phyloP scores from a whole-genome alignment of 1,140 invertebrate species.

The Drosophila yakuba region DNA sequence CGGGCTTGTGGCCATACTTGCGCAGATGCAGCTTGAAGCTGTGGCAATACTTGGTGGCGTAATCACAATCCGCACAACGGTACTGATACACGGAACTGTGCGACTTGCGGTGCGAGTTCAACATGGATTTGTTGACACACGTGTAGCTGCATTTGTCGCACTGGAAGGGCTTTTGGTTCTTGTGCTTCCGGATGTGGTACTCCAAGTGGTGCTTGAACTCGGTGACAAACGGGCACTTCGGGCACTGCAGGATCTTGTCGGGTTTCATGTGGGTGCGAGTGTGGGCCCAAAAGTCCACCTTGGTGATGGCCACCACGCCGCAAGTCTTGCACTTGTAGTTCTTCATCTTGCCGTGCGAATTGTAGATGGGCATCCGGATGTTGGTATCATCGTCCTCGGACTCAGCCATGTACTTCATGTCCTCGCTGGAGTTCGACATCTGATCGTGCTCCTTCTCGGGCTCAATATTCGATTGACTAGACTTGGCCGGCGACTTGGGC shows the following conservation, averaged over 20 bases:
- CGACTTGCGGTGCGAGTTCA: slow-evolving; percentile 99
- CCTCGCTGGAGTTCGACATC: slow-evolving; percentile 85
- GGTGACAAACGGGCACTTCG: slow-evolving; percentile 97
- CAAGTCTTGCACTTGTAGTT: slow-evolving; percentile 97
- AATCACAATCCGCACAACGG: slow-evolving; percentile 96
- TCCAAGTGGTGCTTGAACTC: slow-evolving; percentile 99
- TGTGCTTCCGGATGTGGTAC: slow-evolving; percentile 98
- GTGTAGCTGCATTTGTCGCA: slow-evolving; percentile 96
- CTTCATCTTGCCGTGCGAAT: slow-evolving; percentile 94
- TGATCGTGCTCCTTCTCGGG: slow-evolving; percentile 83
- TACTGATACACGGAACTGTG: slow-evolving; percentile 99
- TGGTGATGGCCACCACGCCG: slow-evolving; percentile 92
- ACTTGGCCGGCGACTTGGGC: slow-evolving; percentile 87
- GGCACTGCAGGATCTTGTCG: slow-evolving; percentile 96
- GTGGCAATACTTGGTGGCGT: slow-evolving; percentile 99
- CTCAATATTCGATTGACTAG: slow-evolving; percentile 83
- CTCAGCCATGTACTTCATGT: slow-evolving; percentile 84
- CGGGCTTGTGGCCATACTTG: slow-evolving; percentile 95
- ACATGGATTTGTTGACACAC: slow-evolving; percentile 98
- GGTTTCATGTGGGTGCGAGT: slow-evolving; percentile 95
- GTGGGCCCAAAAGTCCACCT: slow-evolving; percentile 97
- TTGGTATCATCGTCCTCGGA: slow-evolving; percentile 88
- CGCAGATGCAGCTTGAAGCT: slow-evolving; percentile 97
- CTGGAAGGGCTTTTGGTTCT: slow-evolving; percentile 98
- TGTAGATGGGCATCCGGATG: slow-evolving; percentile 89